Conservation (phyloP, 2,888 invertebrate species). For the Formica aserva region DNA sequence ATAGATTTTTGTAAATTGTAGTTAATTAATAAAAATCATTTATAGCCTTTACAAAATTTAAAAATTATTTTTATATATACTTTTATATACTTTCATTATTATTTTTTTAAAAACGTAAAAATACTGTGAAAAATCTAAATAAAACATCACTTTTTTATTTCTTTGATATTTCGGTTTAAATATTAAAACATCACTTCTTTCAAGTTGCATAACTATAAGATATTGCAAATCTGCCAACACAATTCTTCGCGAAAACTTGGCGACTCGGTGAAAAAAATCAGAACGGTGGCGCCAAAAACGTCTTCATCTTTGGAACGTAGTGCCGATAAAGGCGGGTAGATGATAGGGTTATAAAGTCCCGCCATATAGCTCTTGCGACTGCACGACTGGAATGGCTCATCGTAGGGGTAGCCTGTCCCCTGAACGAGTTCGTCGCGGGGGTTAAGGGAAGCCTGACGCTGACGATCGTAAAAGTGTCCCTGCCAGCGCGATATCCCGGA, state of each 20-base stretch:
- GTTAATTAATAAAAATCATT: no score
- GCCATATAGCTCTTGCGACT: slow-evolving; percentile 63
- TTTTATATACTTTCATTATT: no score
- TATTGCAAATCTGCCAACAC: background rate
- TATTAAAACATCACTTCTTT: background rate
- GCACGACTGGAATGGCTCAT: slow-evolving; percentile 69
- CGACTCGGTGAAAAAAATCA: slow-evolving; percentile 74
- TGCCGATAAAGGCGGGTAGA: slow-evolving; percentile 79
- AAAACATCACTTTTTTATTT: background rate
- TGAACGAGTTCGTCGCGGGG: slow-evolving; percentile 55
- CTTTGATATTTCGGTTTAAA: background rate
- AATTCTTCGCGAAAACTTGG: slow-evolving; percentile 1
- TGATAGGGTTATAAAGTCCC: slow-evolving; percentile 80
- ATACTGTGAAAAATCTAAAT: no score
- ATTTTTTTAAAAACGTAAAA: no score
- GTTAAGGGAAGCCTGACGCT: slow-evolving; percentile 66
- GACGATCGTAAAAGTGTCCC: slow-evolving; percentile 72
- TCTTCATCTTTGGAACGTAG: slow-evolving; percentile 77
- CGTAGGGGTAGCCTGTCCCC: slow-evolving; percentile 34
- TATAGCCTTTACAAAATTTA: no score
- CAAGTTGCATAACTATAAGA: background rate
- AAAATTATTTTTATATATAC: no score
- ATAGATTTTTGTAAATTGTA: no score
- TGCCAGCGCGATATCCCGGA: slow-evolving; percentile 48
- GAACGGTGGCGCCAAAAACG: slow-evolving; percentile 82